A percentile compares a stretch with the other conserved stretches of the same genome.
phyloP scores from a whole-genome alignment of 2,888 invertebrate species.

The Machimus atricapillus region DNA sequence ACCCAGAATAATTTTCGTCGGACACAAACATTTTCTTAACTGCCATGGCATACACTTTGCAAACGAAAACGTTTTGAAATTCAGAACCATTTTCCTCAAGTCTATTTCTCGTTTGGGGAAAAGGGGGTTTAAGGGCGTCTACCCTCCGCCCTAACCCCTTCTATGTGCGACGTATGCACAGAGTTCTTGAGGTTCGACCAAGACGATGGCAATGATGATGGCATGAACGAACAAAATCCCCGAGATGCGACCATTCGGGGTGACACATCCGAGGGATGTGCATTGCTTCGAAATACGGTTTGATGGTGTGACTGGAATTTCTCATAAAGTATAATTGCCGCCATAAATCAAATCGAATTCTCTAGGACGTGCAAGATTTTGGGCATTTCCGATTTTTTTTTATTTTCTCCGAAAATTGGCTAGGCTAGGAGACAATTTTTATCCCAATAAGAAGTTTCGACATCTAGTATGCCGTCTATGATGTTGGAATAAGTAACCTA shows the following conservation, averaged over 20 bases:
- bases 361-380: background rate
- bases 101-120: background rate
- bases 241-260: background rate
- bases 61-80: background rate
- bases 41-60: background rate
- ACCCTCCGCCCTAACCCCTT: background rate
- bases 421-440: background rate
- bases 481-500: too few relatives aligned
- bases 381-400: background rate
- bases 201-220: background rate
- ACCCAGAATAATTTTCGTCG: background rate
- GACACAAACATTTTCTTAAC: conserved; percentile 16
- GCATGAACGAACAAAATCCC: background rate
- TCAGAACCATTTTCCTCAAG: background rate
- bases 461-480: background rate
- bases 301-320: conserved; percentile 9
- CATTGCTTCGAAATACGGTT: background rate
- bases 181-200: background rate
- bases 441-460: background rate
- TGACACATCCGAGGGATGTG: conserved; percentile 10
- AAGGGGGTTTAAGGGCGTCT: background rate
- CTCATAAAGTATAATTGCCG: conserved; percentile 14
- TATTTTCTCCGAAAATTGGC: background rate
- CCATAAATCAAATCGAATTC: conserved; percentile 17
- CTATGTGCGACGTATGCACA: background rate